A percentile compares a stretch with the other conserved stretches of the same genome.
phyloP scores from a whole-genome alignment of 1,140 invertebrate genomes.

The Anagrus nilaparvatae region DNA sequence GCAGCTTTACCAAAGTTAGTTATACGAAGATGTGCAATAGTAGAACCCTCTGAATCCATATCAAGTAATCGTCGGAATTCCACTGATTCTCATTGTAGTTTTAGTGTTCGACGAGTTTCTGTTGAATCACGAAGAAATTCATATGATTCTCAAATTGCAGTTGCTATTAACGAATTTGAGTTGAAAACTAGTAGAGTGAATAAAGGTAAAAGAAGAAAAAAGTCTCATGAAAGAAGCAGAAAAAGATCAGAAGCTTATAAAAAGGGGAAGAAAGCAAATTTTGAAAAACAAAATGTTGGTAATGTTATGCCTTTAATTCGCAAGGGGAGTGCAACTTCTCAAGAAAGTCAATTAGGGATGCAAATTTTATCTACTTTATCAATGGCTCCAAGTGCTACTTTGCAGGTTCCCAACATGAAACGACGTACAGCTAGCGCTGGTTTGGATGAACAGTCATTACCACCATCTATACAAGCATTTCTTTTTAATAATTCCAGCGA shows the following conservation, averaged over 20 bases:
- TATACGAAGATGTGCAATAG: constrained; percentile 66
- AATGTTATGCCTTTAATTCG: constrained; percentile 42
- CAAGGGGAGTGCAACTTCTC: constrained; percentile 65
- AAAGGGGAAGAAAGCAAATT: constrained; percentile 26
- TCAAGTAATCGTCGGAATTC: constrained; percentile 53
- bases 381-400: constrained; percentile 36
- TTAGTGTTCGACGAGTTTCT: constrained; percentile 64
- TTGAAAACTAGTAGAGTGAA: constrained; percentile 43
- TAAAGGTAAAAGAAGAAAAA: constrained; percentile 19
- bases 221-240: constrained; percentile 14
- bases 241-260: constrained; percentile 17
- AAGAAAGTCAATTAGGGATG: constrained; percentile 61
- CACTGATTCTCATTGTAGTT: constrained; percentile 71
- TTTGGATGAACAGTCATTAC: constrained; percentile 29
- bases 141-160: constrained; percentile 72
- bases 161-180: constrained; percentile 65
- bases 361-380: constrained; percentile 45
- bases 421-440: constrained; percentile 44
- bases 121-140: constrained; percentile 75
- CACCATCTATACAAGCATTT: constrained; percentile 41
- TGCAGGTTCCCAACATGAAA: constrained; percentile 45
- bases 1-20: constrained; percentile 79
- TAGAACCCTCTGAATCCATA: constrained; percentile 48
- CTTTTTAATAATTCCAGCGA: constrained; percentile 42
- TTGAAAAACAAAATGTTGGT: constrained; percentile 33